phyloP scores from a whole-genome alignment of 2,888 invertebrate genomes.

The Alloscopus bannaensis region DNA sequence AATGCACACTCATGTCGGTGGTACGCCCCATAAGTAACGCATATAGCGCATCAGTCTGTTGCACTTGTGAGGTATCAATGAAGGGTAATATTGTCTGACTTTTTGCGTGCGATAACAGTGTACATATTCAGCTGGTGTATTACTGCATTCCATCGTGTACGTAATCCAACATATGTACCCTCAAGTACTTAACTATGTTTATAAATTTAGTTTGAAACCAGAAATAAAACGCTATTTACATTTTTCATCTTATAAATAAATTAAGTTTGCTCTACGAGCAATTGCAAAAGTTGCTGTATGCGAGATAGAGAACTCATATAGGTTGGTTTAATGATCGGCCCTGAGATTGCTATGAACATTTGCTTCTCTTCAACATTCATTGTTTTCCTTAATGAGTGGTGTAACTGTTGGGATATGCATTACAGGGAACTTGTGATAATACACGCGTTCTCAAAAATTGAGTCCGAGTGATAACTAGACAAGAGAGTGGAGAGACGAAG shows the following conservation, averaged over 20 bases:
- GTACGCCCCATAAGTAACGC: constrained; percentile 9
- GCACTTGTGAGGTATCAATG: constrained; percentile 1
- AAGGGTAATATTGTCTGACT: too few relatives aligned
- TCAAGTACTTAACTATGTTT: constrained; percentile 14
- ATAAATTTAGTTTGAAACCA: constrained; percentile 11
- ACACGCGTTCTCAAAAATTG: constrained; percentile 13
- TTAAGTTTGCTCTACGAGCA: too few relatives aligned
- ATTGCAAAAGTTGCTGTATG: too few relatives aligned
- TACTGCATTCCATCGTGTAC: constrained; percentile 8
- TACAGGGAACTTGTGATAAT: constrained; percentile 58
- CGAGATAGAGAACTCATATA: too few relatives aligned
- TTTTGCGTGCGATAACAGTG: too few relatives aligned
- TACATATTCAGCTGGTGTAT: background rate
- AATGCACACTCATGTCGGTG: background rate
- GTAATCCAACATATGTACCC: constrained; percentile 15
- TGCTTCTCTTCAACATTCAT: constrained; percentile 61
- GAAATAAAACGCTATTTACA: constrained; percentile 3
- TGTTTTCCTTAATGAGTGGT: constrained; percentile 60
- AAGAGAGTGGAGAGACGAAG: too few relatives aligned
- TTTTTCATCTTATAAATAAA: too few relatives aligned
- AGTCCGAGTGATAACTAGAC: too few relatives aligned
- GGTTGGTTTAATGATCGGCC: constrained; percentile 19
- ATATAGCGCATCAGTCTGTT: background rate
- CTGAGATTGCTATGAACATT: too few relatives aligned
- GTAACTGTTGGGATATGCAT: constrained; percentile 47